Conservation (phyloP, 2,888 invertebrate genomes). For the Epicampocera succincta region DNA sequence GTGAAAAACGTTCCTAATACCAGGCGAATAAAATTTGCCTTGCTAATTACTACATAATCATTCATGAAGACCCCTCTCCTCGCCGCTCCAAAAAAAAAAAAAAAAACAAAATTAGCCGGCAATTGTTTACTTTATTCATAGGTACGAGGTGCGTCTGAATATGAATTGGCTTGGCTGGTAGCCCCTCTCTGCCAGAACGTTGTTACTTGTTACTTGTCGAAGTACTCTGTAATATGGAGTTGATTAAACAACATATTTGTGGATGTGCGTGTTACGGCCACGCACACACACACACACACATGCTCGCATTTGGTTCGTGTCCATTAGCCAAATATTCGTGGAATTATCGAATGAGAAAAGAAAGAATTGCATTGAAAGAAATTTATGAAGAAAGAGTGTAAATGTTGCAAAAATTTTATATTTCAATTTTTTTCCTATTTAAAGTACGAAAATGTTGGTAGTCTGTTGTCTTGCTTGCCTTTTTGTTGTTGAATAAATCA, state of each 20-base stretch:
- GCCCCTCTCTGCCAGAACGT: too few relatives aligned
- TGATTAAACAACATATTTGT: neutral
- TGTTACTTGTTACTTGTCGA: too few relatives aligned
- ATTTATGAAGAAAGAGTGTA: conserved; percentile 52
- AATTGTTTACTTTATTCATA: too few relatives aligned
- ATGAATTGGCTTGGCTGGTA: too few relatives aligned
- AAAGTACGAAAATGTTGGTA: conserved; percentile 7
- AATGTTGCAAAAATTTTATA: conserved; percentile 62
- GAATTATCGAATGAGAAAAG: conserved; percentile 30
- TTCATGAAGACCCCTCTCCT: too few relatives aligned
- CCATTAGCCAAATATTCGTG: conserved; percentile 41
- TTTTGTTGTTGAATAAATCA: conserved; percentile 51
- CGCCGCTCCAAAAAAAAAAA: too few relatives aligned
- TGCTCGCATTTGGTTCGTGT: conserved; percentile 17
- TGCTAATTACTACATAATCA: too few relatives aligned
- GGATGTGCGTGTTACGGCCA: neutral
- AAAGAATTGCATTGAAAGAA: conserved; percentile 30
- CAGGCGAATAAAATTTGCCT: too few relatives aligned
- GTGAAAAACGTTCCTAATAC: too few relatives aligned
- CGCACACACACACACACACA: neutral
- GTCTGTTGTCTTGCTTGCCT: conserved; percentile 20
- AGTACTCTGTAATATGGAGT: too few relatives aligned
- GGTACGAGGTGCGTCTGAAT: too few relatives aligned
- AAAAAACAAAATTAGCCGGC: too few relatives aligned
- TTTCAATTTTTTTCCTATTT: conserved; percentile 26